Evolutionary conservation across 2,888 invertebrate genomes (phyloP), one percentile per base, ranked within the genome.

Genomic region (Andrena fulva): DNA sequence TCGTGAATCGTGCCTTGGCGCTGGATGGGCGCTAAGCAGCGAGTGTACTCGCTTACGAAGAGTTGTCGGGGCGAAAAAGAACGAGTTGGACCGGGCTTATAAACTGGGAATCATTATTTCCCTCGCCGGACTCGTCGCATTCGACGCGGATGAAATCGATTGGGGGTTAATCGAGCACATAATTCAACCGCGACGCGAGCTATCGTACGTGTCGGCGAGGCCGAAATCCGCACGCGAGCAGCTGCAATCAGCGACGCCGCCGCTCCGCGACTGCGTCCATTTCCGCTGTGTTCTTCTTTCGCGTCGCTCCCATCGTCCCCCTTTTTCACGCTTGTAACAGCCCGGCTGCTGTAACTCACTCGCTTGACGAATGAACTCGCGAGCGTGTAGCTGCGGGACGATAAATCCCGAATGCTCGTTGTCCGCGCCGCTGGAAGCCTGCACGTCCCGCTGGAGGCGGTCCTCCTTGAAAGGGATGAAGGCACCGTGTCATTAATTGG

Each of bases 91-190:
- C 24, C 48, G 24, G 24, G 54, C 42, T 75, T 67, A 62, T 63
- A 63, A 72, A 68, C 52, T 24, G 69, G 50, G 33, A 70, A 68
- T 73, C 71, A 71, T 83, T 77, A 83, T 82, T 85, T 87, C 70
- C 42, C 42, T 67, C 20, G 68, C 35, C 68, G 60, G 76, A 33
- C 54, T 24, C 60, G 52, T 56, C 33, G 60, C 54, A 69, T 73
- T 16, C 78, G 78, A 79, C 68, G 75, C 67, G 74, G 68, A 54
- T 24, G 74, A 81, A 86, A 90, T 89, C 85, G 85, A 88, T 83
- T 84, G 75, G 85, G 56, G 78, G 85, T 88, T 87, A 88, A 88
- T 87, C 85, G 80, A 81, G 73, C 81, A 85, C 78, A 87, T 88
- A 87, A 89, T 87, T 89, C 84, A 87, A 67, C 75, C 70, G 63